Conservation (phyloP, 64 coral and sea anemone species). For the Montipora efflorescens region DNA sequence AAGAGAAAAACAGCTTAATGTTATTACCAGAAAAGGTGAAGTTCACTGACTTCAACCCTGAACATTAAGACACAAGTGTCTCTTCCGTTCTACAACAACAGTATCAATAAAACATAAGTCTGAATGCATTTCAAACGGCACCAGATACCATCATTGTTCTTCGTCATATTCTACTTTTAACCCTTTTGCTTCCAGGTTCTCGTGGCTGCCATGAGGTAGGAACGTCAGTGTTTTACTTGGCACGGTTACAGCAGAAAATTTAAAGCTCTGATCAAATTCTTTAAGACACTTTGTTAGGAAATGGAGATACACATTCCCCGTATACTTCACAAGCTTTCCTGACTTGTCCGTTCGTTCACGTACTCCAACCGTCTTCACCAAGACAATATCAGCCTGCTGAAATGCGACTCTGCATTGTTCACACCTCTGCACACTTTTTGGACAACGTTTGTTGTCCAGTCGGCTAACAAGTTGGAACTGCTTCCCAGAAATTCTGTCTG, state of each 20-base stretch:
- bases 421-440: conserved; percentile 3
- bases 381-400: conserved; percentile 29
- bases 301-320: conserved; percentile 61
- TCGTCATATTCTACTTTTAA: conserved; percentile 39
- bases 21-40: too few relatives aligned
- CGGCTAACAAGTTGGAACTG: conserved; percentile 33
- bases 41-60: not conserved
- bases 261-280: conserved; percentile 64
- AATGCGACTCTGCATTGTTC: conserved; percentile 58
- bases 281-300: conserved; percentile 65
- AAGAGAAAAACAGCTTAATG: too few relatives aligned
- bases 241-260: not conserved
- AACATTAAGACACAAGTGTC: not conserved
- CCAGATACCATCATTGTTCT: not conserved
- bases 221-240: not conserved
- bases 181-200: conserved; percentile 15
- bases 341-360: conserved; percentile 37
- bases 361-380: conserved; percentile 57
- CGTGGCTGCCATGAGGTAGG: not conserved
- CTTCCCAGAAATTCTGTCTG: conserved; percentile 37
- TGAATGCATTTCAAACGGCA: not conserved
- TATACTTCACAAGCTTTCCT: conserved; percentile 51
- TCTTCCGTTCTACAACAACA: not conserved
- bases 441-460: conserved; percentile 36
- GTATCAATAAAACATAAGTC: not conserved